Percentiles rank a stretch among this genome's conserved stretches.
Evolutionary conservation across 1,140 invertebrate species (phyloP).

Genomic region (Gonatopus flavifemur): DNA sequence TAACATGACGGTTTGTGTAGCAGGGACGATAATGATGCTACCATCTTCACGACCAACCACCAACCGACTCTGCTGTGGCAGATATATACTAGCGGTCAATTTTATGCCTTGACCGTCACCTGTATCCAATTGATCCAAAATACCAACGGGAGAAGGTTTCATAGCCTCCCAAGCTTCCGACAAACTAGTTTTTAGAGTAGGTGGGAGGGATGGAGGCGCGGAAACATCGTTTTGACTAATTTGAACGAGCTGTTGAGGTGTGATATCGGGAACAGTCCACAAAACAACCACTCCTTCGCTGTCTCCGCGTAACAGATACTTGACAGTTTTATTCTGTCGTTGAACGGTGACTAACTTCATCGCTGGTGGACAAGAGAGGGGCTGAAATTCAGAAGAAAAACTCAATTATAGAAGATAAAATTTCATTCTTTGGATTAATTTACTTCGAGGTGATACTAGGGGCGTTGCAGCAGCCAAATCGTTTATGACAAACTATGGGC

Average conservation of each 20-base stretch:
- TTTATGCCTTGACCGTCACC: constrained; percentile 70
- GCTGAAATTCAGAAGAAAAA: constrained; percentile 57
- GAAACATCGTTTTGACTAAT: constrained; percentile 53
- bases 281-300: constrained; percentile 84
- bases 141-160: constrained; percentile 84
- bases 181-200: constrained; percentile 76
- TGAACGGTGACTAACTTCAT: constrained; percentile 75
- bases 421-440: too few relatives aligned
- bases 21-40: constrained; percentile 94
- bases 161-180: constrained; percentile 84
- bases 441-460: too few relatives aligned
- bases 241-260: constrained; percentile 67
- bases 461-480: too few relatives aligned
- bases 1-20: constrained; percentile 92
- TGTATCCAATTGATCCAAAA: constrained; percentile 84
- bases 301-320: constrained; percentile 84
- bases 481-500: too few relatives aligned
- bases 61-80: constrained; percentile 88
- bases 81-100: constrained; percentile 88
- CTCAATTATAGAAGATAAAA: too few relatives aligned
- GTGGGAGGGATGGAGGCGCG: constrained; percentile 59
- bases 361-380: constrained; percentile 86
- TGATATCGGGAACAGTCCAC: constrained; percentile 86
- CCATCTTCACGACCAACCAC: constrained; percentile 96
- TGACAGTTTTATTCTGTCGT: constrained; percentile 63